Conservation (phyloP, 1,140 invertebrate species). For the Trichoplusia ni region DNA sequence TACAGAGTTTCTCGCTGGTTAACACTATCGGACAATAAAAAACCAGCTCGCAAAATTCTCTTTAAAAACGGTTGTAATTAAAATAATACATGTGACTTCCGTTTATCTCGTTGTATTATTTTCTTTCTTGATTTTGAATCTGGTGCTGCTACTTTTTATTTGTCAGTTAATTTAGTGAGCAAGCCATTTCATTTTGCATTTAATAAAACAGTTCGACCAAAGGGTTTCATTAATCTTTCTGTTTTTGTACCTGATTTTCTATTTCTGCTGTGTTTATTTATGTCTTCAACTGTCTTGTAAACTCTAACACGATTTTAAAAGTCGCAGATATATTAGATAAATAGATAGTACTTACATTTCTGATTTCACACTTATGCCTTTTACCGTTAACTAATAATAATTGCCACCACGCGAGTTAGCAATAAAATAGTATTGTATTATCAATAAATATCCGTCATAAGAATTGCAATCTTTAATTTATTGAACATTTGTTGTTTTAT, state of each 20-base stretch:
- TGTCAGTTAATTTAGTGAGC: not conserved
- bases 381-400: slow-evolving; percentile 11
- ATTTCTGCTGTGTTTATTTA: not conserved
- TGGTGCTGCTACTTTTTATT: slow-evolving; percentile 6
- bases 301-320: not conserved
- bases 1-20: no score
- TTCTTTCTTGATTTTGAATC: not conserved
- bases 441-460: slow-evolving; percentile 21
- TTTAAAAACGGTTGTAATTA: no score
- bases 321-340: not conserved
- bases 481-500: slow-evolving; percentile 51
- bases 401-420: slow-evolving; percentile 17
- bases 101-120: not conserved
- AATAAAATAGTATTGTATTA: slow-evolving; percentile 24
- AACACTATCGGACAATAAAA: no score
- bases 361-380: slow-evolving; percentile 14
- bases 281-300: not conserved
- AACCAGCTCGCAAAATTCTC: no score
- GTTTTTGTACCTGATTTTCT: slow-evolving; percentile 39
- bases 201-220: slow-evolving; percentile 31
- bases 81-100: no score
- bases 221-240: slow-evolving; percentile 2
- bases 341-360: slow-evolving; percentile 17
- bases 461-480: slow-evolving; percentile 49
- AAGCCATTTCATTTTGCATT: slow-evolving; percentile 20